Evolutionary conservation across 2,797 vertebrate species (phyloP), one percentile per base, ranked within the genome.

Genomic region (Lindbergichthys nudifrons): DNA sequence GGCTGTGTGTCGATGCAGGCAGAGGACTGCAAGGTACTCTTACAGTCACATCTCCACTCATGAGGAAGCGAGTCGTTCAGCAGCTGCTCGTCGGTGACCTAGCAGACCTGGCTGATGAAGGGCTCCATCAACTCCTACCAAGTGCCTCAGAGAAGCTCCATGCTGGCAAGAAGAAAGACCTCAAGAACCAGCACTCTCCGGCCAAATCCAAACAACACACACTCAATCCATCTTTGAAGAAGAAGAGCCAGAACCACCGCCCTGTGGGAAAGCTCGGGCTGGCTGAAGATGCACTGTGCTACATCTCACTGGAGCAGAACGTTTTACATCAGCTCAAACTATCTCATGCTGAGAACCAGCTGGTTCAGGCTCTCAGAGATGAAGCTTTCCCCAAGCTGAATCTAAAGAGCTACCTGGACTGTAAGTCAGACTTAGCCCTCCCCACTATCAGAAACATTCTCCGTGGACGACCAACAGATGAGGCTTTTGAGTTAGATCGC

Each of bases 401-500:
- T 84, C 86, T 96, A 10, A 91, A 80, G 64, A 95, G 95, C 83
- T 96, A 94, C 88, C 89, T 95, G 85, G 83, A 89, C 52, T 93
- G 94, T 63, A 94, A 81, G 75, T 95, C 95, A 32, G 91, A 95
- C 30, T 81, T 95, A 70, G 91, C 92, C 15, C 80, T 94, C 14
- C 65, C 91, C 12, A 94, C 95, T 11, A 82, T 95, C 81, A 90
- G 89, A 70, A 59, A 87, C 3, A 89, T 96, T n/a, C 84, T 95
- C 12, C 76, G 70, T 1, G 88, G 81, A 67, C 87, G 89, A 66
- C 91, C 89, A 19, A 79, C 84, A 3, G 93, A 95, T 13, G 93
- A 94, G 76, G 92, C 80, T 2, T 39, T 70, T 0, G 93, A 95
- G 79, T 80, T 95, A 23, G 88, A 95, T 54, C 90, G 69, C 68